Conservation (phyloP, 2,888 invertebrate species). For the Melinopterus prodromus region DNA sequence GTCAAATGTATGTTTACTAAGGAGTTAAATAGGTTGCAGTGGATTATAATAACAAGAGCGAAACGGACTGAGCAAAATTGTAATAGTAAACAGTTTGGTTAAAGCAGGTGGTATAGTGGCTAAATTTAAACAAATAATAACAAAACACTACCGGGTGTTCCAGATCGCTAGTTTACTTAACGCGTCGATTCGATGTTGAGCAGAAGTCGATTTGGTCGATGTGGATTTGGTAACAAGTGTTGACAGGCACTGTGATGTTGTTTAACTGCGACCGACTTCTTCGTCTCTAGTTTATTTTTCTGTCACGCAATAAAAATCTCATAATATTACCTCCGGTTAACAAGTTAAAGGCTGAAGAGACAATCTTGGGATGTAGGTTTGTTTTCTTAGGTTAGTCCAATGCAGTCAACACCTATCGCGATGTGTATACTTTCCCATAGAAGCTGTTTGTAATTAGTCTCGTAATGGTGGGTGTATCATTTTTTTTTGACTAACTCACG, state of each 20-base stretch:
- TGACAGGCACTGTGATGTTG: not conserved
- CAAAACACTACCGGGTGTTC: not conserved
- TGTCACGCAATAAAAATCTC: not conserved
- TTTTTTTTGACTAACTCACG: not conserved
- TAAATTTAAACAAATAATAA: conserved; percentile 4
- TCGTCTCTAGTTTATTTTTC: not conserved
- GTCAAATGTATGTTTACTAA: not conserved
- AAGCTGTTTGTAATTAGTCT: not conserved
- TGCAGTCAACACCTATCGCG: not conserved
- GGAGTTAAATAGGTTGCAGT: not conserved
- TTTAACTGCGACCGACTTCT: not conserved
- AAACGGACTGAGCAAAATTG: not conserved
- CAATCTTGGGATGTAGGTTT: not conserved
- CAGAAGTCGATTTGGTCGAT: not conserved
- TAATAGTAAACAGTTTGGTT: not conserved
- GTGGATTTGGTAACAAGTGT: not conserved
- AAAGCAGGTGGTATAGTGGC: not conserved
- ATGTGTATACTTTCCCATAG: not conserved
- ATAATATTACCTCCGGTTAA: conserved; percentile 4
- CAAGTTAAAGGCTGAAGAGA: not conserved
- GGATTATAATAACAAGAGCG: not conserved
- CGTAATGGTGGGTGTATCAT: not conserved
- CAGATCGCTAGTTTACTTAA: not conserved
- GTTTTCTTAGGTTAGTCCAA: not conserved
- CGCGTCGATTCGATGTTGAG: not conserved